Conservation (phyloP, 1,140 invertebrate genomes). For the Atta cephalotes region DNA sequence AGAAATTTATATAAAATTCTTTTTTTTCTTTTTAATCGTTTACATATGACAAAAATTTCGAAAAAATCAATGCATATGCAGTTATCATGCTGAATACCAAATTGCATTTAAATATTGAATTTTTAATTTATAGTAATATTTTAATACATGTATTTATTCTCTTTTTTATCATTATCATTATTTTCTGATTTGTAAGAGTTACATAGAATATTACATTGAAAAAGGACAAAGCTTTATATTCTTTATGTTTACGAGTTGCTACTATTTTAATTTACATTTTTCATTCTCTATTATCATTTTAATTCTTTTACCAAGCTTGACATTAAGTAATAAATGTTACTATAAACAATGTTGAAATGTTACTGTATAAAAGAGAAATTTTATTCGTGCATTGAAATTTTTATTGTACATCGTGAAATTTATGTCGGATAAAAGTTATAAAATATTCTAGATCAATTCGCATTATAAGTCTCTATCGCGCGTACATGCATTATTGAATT, state of each 20-base stretch:
- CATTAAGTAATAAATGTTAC: not conserved
- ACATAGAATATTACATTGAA: not conserved
- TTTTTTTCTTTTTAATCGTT: not conserved
- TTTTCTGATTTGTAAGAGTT: not conserved
- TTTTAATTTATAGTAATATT: not conserved
- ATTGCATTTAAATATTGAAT: not conserved
- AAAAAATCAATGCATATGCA: not conserved
- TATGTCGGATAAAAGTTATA: not conserved
- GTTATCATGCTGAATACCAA: not conserved
- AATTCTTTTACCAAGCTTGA: not conserved
- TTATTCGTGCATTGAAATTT: constrained; percentile 28
- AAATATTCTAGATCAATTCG: constrained; percentile 23
- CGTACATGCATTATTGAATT: constrained; percentile 26
- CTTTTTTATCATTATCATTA: not conserved
- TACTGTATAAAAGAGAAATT: constrained; percentile 4
- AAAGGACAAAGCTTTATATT: not conserved
- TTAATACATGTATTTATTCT: not conserved
- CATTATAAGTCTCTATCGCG: constrained; percentile 22
- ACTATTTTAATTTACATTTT: not conserved
- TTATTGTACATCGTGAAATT: constrained; percentile 12
- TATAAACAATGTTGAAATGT: not conserved
- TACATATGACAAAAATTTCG: not conserved
- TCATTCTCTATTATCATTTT: not conserved
- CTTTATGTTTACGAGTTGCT: constrained; percentile 3
- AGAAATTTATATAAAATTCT: constrained; percentile 1